A percentile compares a stretch with the other conserved stretches of the same genome.
Conservation (phyloP, 2,113 vertebrate genomes). For the Panthera tigris region DNA sequence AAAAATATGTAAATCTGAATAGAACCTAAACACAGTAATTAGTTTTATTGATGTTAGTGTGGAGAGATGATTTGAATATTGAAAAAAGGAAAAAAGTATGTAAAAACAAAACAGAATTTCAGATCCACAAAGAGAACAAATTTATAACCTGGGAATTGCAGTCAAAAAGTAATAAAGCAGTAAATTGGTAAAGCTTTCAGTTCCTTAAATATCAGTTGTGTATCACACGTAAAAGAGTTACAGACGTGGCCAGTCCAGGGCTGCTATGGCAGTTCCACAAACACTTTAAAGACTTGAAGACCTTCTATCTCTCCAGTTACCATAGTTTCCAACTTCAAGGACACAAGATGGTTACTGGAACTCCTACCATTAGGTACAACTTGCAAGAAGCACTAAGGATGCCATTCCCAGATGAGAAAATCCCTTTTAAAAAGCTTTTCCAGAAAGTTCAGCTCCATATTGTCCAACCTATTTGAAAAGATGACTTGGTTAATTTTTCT, state of each 20-base stretch:
- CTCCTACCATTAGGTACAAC: neutral
- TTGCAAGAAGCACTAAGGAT: neutral
- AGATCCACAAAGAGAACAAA: neutral
- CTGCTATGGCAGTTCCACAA: fast-evolving
- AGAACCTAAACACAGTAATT: neutral
- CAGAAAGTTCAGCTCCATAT: neutral
- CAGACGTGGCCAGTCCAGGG: neutral
- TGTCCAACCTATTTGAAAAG: neutral
- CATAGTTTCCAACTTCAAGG: neutral
- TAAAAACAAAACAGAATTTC: neutral
- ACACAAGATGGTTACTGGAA: too few species aligned
- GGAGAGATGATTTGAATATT: constrained; percentile 16
- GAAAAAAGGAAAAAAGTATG: neutral
- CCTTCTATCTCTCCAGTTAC: neutral
- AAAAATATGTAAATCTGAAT: neutral
- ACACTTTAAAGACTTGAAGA: neutral
- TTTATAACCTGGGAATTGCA: neutral
- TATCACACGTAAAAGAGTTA: neutral
- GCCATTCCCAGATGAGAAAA: neutral
- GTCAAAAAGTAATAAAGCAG: neutral
- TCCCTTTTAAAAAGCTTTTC: neutral
- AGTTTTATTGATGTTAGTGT: neutral
- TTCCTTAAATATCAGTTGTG: neutral
- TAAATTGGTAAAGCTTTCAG: neutral
- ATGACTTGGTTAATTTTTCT: neutral